Base-by-base conservation (phyloP, 2,888 invertebrate species). In the Bellardia pandia region DNA sequence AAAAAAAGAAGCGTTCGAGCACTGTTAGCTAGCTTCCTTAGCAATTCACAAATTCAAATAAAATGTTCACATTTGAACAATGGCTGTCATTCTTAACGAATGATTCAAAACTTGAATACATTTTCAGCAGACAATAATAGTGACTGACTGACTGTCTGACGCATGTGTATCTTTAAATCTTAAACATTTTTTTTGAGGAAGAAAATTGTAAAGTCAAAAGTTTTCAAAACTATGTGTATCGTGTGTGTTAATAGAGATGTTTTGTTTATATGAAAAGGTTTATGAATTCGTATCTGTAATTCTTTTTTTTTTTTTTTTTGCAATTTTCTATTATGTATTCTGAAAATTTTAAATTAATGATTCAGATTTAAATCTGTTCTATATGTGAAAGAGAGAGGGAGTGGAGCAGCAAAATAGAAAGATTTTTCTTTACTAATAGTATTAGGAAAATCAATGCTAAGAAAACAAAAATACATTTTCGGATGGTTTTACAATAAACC, bases 51-150 rank as follows among this genome's bases (percentile, higher is more conserved):
- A 75, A 69, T 62, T 85, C 30, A 85, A 75, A 80, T 64, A 40
- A 45, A 69, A 62, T 56, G 16, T 75, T 79, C 53, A 79, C 79
- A 53, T 62, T 75, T 53, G 68, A 80, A 85, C 85, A 85, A 79
- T 80, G 45, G 79, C 69, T 80, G 79, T 56, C 79, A 85, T 80
- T 85, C 85, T 80, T 85, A 79, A 75, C 45, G 85, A 75, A 79
- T 85, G 69, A 75, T 14, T 84, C 45, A 51, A 74, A n/a, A 71
- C 48, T 66, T 48, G 48, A 68, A 74, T 62, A 56, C 30, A 42
- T 42, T 37, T 74, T 74, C 16, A 23, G 48, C 58, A 64, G 64
- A 56, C 45, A 69, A 60, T 66, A 64, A 51, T 40, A 56, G 33
- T 71, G 71, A 51, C 60, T 71, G 60, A 71, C 51, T 62, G 60